Conservation (phyloP, 2,888 invertebrate species). For the Conops quadrifasciatus region DNA sequence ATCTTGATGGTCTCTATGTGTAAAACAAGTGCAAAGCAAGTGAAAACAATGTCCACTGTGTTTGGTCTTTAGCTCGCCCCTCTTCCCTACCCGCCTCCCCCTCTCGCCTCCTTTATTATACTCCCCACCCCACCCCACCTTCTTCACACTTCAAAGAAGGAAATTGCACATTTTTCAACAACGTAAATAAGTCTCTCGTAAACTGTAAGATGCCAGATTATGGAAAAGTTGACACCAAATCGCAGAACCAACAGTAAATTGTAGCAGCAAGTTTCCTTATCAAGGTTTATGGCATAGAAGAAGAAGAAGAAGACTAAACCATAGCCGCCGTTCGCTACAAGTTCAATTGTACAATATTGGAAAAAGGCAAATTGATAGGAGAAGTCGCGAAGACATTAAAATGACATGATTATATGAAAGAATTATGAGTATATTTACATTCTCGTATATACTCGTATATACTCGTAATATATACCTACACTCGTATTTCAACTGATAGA, state of each 20-base stretch:
- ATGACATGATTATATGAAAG: no score
- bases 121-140: no score
- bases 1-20: background rate
- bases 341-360: no score
- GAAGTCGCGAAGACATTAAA: no score
- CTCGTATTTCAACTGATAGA: no score
- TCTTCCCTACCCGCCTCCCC: background rate
- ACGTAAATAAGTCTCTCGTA: background rate
- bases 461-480: no score
- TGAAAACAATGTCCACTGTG: background rate
- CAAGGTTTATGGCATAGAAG: background rate
- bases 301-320: background rate
- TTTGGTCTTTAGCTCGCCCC: background rate
- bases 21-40: background rate
- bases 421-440: no score
- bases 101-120: background rate
- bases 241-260: background rate
- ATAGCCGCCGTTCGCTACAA: no score
- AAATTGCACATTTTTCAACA: background rate
- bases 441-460: no score
- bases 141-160: background rate
- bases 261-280: conserved; percentile 20
- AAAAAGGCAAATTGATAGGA: no score
- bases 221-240: background rate
- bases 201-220: background rate